These are phyloP conservation scores for Drosophila subsilvestris DNA, from an alignment of 2,888 invertebrate genomes.

Conservation along the genomic window DNA sequence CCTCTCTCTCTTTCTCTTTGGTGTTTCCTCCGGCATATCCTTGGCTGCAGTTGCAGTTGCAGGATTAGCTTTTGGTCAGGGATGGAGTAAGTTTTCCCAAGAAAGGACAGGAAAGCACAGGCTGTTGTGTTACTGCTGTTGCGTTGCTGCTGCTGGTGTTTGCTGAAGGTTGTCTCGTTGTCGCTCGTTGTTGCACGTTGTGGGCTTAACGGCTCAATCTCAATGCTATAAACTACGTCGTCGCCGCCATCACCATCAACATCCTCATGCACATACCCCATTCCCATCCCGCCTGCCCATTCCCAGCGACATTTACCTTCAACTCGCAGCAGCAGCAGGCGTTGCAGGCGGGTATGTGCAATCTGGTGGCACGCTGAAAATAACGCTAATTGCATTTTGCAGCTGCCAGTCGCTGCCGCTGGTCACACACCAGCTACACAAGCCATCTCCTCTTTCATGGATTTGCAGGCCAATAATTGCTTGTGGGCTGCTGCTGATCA, in stretches of 20 bases:
- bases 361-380: constrained; percentile 65
- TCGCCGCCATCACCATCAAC: constrained; percentile 17
- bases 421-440: constrained; percentile 19
- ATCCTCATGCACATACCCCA: neutral
- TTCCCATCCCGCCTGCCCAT: constrained; percentile 15
- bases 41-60: constrained; percentile 40
- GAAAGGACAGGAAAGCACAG: constrained; percentile 9
- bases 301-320: constrained; percentile 58
- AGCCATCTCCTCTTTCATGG: constrained; percentile 3
- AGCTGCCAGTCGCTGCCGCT: constrained; percentile 54
- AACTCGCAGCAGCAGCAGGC: constrained; percentile 59
- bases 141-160: constrained; percentile 44
- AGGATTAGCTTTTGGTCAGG: constrained; percentile 42
- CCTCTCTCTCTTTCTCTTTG: neutral
- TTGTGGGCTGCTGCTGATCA: constrained; percentile 12
- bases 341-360: constrained; percentile 55
- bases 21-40: constrained; percentile 5
- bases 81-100: constrained; percentile 12
- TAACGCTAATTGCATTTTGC: constrained; percentile 73
- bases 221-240: constrained; percentile 77
- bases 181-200: neutral
- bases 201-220: constrained; percentile 53
- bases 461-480: constrained; percentile 11
- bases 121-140: constrained; percentile 34
- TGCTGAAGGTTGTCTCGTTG: constrained; percentile 64